Conservation (phyloP, 2,797 vertebrate genomes). For the Siniperca scherzeri region DNA sequence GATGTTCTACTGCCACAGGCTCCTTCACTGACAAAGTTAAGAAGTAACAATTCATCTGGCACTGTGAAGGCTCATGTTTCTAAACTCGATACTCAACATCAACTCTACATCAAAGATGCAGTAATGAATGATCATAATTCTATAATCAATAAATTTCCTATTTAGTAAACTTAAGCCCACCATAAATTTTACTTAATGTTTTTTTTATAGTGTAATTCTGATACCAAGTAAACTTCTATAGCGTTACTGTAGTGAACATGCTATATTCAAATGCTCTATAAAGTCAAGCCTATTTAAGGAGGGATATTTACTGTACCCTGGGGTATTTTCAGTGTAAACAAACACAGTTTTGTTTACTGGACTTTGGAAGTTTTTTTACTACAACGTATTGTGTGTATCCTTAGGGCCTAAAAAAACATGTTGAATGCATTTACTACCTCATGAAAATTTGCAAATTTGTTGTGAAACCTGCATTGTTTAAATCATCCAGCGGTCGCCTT, state of each 20-base stretch:
- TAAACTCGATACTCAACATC: neutral
- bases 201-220: neutral
- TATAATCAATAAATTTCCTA: neutral
- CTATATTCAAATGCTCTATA: slow-evolving; percentile 24
- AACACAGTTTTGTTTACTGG: slow-evolving; percentile 52
- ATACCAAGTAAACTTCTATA: slow-evolving; percentile 4
- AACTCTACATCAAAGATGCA: neutral
- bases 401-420: slow-evolving; percentile 5
- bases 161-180: neutral
- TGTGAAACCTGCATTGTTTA: slow-evolving; percentile 38
- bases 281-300: slow-evolving; percentile 34
- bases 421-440: slow-evolving; percentile 3
- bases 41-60: neutral
- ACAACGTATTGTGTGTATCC: slow-evolving; percentile 20
- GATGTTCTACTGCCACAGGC: slow-evolving; percentile 29
- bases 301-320: slow-evolving; percentile 27
- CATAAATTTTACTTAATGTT: neutral
- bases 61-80: neutral
- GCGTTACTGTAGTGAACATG: neutral
- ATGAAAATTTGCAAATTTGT: slow-evolving; percentile 1
- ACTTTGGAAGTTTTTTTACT: slow-evolving; percentile 31
- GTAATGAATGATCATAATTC: neutral
- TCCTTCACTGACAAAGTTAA: slow-evolving; percentile 13
- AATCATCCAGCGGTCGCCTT: neutral
- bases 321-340: slow-evolving; percentile 52